Evolutionary conservation across 2,797 vertebrate genomes (phyloP).

Genomic region (Mus spretus): DNA sequence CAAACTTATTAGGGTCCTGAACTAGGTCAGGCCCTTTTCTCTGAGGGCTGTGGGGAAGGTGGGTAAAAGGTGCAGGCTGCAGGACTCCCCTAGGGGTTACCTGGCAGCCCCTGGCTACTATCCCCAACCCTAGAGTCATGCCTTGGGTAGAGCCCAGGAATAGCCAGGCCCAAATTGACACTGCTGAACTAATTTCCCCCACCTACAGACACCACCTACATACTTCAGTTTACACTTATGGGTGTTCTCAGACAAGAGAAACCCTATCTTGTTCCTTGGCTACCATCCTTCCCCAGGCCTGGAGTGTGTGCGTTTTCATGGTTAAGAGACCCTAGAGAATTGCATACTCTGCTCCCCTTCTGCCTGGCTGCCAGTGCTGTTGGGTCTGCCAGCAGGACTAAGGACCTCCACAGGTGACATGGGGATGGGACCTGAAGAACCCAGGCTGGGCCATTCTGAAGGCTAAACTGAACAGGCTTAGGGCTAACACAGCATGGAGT

Average conservation of each 20-base stretch:
- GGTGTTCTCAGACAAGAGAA: not conserved
- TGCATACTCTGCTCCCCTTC: fast-evolving
- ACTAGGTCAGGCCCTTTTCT: slow-evolving; percentile 93
- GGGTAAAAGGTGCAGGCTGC: fast-evolving
- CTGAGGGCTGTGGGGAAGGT: slow-evolving; percentile 48
- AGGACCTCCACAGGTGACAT: not conserved
- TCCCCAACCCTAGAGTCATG: not conserved
- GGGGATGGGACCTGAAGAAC: not conserved
- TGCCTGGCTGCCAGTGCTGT: not conserved
- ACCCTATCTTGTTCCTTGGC: not conserved
- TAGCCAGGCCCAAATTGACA: not conserved
- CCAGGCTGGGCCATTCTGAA: not conserved
- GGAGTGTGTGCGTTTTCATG: no score
- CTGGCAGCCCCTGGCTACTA: fast-evolving
- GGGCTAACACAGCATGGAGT: not conserved
- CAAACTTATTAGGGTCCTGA: slow-evolving; percentile 92
- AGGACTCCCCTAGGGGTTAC: not conserved
- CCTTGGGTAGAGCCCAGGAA: fast-evolving
- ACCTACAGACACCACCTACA: fast-evolving
- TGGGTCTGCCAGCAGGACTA: not conserved
- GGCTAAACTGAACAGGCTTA: not conserved
- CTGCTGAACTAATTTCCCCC: not conserved
- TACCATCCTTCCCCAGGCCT: not conserved
- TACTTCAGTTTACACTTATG: fast-evolving
- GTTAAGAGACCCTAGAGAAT: not conserved